Evolutionary conservation across 2,797 vertebrate species (phyloP).

Genomic region (Micropoecilia bifurca): DNA sequence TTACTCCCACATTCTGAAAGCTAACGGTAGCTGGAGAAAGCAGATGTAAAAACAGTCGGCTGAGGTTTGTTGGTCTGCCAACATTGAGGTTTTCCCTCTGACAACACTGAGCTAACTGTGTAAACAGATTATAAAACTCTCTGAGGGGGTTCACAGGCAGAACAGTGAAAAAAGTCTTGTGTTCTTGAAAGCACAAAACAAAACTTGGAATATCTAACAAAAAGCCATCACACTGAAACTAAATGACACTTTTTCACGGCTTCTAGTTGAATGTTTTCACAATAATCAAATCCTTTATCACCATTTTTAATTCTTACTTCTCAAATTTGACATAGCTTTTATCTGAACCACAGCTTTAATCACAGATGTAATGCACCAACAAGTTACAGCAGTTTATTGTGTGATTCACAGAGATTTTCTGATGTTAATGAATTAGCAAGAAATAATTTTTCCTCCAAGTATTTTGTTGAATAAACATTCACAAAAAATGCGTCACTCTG

Average conservation of each 20-base stretch:
- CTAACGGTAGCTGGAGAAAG: neutral
- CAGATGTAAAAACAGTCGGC: conserved; percentile 3
- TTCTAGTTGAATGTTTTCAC: neutral
- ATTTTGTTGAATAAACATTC: neutral
- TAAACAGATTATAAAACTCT: conserved; percentile 10
- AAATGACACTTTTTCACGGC: neutral
- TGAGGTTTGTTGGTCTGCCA: conserved; percentile 13
- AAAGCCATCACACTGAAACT: neutral
- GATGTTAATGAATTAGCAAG: neutral
- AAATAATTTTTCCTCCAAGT: neutral
- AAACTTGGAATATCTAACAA: neutral
- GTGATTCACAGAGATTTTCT: neutral
- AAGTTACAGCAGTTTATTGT: neutral
- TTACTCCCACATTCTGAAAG: neutral
- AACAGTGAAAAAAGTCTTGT: neutral
- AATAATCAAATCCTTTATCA: neutral
- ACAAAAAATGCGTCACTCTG: neutral
- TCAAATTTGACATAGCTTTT: neutral
- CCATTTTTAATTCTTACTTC: neutral
- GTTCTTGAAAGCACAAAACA: neutral
- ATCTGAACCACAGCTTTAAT: neutral
- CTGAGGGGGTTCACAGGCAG: neutral
- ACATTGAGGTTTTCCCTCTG: conserved; percentile 15
- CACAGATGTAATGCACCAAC: neutral
- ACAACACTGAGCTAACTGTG: conserved; percentile 8